A percentile compares a stretch with the other conserved stretches of the same genome.
Conservation (phyloP, 2,797 vertebrate genomes). For the Chaunax sp. region DNA sequence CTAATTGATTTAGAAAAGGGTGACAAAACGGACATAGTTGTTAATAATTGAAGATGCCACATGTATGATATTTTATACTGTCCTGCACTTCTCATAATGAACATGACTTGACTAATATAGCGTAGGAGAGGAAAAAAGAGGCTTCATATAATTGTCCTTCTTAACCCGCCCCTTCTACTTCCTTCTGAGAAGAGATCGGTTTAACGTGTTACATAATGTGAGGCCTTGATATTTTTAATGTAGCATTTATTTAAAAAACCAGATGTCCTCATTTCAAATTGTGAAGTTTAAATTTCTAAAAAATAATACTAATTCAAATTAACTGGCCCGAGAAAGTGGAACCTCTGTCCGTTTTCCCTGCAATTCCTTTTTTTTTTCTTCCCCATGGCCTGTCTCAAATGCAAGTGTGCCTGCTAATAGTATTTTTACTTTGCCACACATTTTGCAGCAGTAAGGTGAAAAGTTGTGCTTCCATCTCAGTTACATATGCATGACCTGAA, state of each 20-base stretch:
- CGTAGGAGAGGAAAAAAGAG: constrained; percentile 55
- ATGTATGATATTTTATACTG: constrained; percentile 22
- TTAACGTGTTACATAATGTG: constrained; percentile 76
- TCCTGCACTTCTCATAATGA: constrained; percentile 35
- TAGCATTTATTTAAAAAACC: constrained; percentile 46
- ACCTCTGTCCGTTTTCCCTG: constrained; percentile 25
- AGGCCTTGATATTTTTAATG: constrained; percentile 48
- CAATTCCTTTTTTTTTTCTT: background rate
- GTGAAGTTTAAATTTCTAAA: background rate
- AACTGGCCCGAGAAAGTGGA: constrained; percentile 3
- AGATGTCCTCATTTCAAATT: background rate
- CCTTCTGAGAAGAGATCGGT: constrained; percentile 73
- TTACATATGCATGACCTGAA: constrained; percentile 13
- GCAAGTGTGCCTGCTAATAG: constrained; percentile 38
- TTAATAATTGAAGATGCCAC: constrained; percentile 18
- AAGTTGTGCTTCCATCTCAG: constrained; percentile 17
- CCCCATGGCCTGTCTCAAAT: constrained; percentile 23
- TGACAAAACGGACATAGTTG: constrained; percentile 25
- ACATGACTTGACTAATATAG: constrained; percentile 49
- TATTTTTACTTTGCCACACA: constrained; percentile 33
- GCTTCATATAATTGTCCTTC: constrained; percentile 66
- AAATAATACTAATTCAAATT: background rate
- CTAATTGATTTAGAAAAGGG: constrained; percentile 31
- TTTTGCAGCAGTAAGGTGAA: constrained; percentile 23
- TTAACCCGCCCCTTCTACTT: constrained; percentile 74